Percentiles rank a stretch among this genome's conserved stretches.
phyloP scores from a whole-genome alignment of 2,797 vertebrate species.

The Scolopax rusticola region DNA sequence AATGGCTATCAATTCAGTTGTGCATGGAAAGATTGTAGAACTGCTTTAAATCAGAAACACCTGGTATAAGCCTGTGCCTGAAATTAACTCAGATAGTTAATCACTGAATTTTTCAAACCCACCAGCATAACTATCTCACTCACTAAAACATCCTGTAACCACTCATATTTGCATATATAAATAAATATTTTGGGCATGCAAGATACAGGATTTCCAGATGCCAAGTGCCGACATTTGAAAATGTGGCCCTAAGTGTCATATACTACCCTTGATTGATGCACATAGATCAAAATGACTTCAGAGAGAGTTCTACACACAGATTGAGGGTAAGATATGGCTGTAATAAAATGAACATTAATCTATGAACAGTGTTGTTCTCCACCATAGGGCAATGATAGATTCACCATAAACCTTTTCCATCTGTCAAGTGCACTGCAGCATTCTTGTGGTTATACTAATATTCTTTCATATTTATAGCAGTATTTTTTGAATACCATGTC shows the following conservation, averaged over 20 bases:
- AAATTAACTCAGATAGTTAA: background rate
- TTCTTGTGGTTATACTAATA: slow-evolving; percentile 7
- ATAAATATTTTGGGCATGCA: background rate
- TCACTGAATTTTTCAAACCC: background rate
- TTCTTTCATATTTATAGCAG: background rate
- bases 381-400: slow-evolving; percentile 35
- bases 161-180: background rate
- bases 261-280: background rate
- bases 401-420: slow-evolving; percentile 48
- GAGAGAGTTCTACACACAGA: slow-evolving; percentile 20
- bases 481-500: background rate
- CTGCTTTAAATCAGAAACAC: background rate
- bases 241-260: background rate
- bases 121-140: background rate
- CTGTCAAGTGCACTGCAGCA: background rate
- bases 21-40: background rate
- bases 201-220: background rate
- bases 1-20: background rate
- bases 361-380: slow-evolving; percentile 25
- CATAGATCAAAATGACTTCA: slow-evolving; percentile 19
- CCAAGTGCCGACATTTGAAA: background rate
- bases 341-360: slow-evolving; percentile 57
- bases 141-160: background rate
- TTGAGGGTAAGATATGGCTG: slow-evolving; percentile 27
- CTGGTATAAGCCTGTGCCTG: fast-evolving